A percentile compares a stretch with the other conserved stretches of the same genome.
Evolutionary conservation across 2,113 vertebrate species (phyloP).

Genomic region (Bos indicus): DNA sequence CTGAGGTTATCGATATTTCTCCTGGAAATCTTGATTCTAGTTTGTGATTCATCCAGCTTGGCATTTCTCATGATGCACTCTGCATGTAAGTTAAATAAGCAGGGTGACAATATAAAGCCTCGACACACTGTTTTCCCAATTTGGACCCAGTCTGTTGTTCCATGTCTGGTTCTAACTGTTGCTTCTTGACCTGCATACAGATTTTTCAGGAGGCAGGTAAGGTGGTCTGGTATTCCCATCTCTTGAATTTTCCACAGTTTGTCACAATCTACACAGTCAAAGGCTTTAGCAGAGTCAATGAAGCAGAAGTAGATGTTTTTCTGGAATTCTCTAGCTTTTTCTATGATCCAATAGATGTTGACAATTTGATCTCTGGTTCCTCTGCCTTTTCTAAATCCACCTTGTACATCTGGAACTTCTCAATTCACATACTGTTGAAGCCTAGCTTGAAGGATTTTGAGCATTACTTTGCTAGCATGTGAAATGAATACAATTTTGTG

Average conservation of each 20-base stretch:
- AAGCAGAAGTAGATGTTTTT: background rate
- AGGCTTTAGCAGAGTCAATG: background rate
- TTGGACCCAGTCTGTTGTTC: background rate
- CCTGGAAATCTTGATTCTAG: background rate
- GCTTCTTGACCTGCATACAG: background rate
- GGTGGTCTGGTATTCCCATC: background rate
- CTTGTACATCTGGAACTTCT: background rate
- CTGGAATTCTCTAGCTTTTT: background rate
- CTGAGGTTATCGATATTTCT: background rate
- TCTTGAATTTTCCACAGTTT: background rate
- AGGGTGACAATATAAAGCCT: background rate
- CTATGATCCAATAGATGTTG: background rate
- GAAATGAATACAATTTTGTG: background rate
- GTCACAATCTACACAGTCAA: background rate
- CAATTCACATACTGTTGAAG: background rate
- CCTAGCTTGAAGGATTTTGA: background rate
- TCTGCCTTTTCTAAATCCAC: background rate
- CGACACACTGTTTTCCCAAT: background rate
- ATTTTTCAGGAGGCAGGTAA: background rate
- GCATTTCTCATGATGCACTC: background rate
- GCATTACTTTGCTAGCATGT: background rate
- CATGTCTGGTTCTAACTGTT: background rate
- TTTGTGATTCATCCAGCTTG: background rate
- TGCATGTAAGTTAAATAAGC: background rate
- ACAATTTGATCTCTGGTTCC: background rate